These are phyloP conservation scores for Drosophila ezoana DNA, from an alignment of 2,888 invertebrate species.

Conservation along the genomic window DNA sequence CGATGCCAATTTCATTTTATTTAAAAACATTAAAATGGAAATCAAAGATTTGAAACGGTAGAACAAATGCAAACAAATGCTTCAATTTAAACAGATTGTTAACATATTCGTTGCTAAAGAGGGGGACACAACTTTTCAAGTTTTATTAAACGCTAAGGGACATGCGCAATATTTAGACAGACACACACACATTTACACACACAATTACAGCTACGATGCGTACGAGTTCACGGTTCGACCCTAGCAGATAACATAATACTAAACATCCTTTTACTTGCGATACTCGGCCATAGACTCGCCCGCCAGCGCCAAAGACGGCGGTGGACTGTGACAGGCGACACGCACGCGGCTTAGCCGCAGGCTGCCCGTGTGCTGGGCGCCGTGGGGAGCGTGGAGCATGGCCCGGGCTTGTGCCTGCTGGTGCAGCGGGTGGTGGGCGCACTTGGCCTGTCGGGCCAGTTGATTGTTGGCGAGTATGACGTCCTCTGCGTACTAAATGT, in stretches of 20 bases:
- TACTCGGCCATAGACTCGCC: constrained; percentile 77
- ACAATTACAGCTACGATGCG: constrained; percentile 17
- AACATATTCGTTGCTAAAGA: constrained; percentile 11
- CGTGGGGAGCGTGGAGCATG: constrained; percentile 22
- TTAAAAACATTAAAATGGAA: too few relatives aligned
- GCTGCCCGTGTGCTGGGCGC: constrained; percentile 51
- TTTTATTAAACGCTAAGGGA: constrained; percentile 20
- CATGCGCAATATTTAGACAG: constrained; percentile 19
- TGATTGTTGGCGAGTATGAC: constrained; percentile 83
- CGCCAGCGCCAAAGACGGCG: constrained; percentile 46
- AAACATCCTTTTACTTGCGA: constrained; percentile 66
- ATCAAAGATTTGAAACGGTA: too few relatives aligned
- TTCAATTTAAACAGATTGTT: constrained; percentile 1
- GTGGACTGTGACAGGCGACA: constrained; percentile 80
- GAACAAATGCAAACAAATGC: too few relatives aligned
- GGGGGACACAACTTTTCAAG: constrained; percentile 30
- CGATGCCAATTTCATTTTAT: too few relatives aligned
- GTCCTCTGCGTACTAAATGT: constrained; percentile 85
- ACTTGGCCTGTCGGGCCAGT: constrained; percentile 69
- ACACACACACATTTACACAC: constrained; percentile 17
- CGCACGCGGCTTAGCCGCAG: constrained; percentile 58
- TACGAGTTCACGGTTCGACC: constrained; percentile 31
- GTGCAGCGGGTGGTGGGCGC: constrained; percentile 67
- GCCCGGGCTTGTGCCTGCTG: constrained; percentile 51
- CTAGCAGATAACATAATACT: constrained; percentile 11